Base-by-base conservation (phyloP, 2,797 vertebrate species). In the Sternarchorhynchus goeldii region DNA sequence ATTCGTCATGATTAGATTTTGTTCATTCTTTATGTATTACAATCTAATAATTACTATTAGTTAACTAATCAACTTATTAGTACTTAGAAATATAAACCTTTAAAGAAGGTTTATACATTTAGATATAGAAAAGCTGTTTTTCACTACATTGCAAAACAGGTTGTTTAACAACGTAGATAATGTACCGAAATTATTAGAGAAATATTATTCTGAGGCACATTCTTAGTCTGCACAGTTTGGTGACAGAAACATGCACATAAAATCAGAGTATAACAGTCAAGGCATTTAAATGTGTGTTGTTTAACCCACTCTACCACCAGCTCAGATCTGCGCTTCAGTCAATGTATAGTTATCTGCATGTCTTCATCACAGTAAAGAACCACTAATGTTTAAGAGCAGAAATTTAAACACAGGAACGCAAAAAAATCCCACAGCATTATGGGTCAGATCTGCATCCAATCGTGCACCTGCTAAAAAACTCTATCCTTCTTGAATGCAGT, bases 381-480 rank as follows among this genome's bases (percentile, higher is more conserved):
- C 41, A 39, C 2, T 65, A 36, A 6, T 50, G 32, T 36, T 73
- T 62, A 64, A 17, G 8, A 14, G 68, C 70, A 59, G 8, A 57
- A 39, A 39, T 71, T 57, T 64, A 45, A 50, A 69, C 57, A 56
- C 10, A 29, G 74, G 16, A 69, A 53, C 7, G 53, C 21, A 80
- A 79, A 65, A 12, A 39, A 20, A 12, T 1, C 25, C 0, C 25
- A 25, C n/a, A 25, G 59, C 64, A 18, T 81, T 39, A 55, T 50
- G 34, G 60, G 57, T 77, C 57, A 79, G 82, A 82, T 25, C 66
- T 67, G 53, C 62, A 74, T 80, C 80, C 83, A 29, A 87, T 79
- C 75, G 66, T 81, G 73, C 86, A 89, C 86, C 86, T 89, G 86
- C 84, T 89, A 86, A 84, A 80, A 83, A 87, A 87, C 75, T 78